Conservation (phyloP, 2,888 invertebrate genomes). For the Tipula vernalis region DNA sequence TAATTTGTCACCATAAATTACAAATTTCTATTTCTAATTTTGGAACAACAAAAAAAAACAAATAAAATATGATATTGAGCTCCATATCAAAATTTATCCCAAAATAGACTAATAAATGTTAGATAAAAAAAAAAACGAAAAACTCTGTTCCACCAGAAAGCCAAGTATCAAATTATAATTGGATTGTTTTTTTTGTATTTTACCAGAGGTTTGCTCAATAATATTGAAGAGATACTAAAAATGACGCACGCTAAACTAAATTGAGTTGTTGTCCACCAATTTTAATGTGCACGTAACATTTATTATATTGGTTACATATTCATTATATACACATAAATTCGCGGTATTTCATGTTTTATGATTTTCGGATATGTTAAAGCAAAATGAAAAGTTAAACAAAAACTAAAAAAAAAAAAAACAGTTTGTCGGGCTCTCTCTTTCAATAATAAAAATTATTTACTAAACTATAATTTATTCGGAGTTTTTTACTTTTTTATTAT, state of each 20-base stretch:
- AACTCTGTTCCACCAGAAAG: too few relatives aligned
- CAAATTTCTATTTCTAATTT: too few relatives aligned
- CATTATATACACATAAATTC: background rate
- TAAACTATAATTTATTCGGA: background rate
- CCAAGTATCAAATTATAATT: too few relatives aligned
- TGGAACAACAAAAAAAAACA: too few relatives aligned
- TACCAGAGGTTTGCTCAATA: too few relatives aligned
- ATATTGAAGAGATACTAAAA: too few relatives aligned
- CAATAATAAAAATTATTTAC: background rate
- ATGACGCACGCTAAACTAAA: background rate
- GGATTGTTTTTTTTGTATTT: too few relatives aligned
- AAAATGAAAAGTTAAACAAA: background rate
- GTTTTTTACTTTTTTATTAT: background rate
- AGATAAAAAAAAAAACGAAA: too few relatives aligned
- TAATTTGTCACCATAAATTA: too few relatives aligned
- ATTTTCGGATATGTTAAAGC: background rate
- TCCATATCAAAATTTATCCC: too few relatives aligned
- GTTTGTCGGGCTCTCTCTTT: background rate
- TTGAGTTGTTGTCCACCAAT: background rate
- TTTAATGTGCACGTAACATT: background rate
- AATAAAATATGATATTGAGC: too few relatives aligned
- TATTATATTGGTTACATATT: background rate
- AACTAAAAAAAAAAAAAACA: background rate
- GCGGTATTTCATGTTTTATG: conserved; percentile 4
- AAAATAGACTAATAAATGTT: too few relatives aligned